Evolutionary conservation across 2,113 vertebrate species (phyloP).

Genomic region (Thalassoma bifasciatum): DNA sequence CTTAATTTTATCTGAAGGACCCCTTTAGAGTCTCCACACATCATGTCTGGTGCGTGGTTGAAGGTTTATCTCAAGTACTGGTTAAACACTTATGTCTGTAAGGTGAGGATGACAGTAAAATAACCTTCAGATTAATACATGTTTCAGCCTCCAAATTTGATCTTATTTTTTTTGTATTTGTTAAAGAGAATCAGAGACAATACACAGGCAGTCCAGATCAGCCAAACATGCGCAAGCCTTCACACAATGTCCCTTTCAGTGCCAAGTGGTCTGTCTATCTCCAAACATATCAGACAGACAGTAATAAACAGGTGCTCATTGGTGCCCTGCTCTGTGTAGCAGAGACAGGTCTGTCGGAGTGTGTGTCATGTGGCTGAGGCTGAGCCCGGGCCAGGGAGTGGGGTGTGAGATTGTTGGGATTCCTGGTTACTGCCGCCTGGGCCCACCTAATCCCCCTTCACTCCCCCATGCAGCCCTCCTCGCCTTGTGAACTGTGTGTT

Average conservation of each 20-base stretch:
- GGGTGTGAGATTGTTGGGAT: constrained; percentile 82
- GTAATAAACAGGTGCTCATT: constrained; percentile 75
- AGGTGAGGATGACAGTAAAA: background rate
- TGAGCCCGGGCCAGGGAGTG: constrained; percentile 68
- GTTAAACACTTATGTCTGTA: constrained; percentile 1
- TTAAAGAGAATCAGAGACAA: constrained; percentile 15
- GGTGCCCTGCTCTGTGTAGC: constrained; percentile 45
- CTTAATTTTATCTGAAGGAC: no score
- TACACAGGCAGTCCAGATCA: constrained; percentile 3
- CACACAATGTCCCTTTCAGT: constrained; percentile 49
- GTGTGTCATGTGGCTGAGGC: constrained; percentile 77
- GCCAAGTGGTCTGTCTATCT: constrained; percentile 49
- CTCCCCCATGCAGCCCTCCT: constrained; percentile 64
- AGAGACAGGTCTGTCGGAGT: constrained; percentile 64
- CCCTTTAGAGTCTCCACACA: no score
- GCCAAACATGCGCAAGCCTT: constrained; percentile 43
- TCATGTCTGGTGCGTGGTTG: no score
- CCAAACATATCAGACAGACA: constrained; percentile 57
- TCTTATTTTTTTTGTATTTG: constrained; percentile 1
- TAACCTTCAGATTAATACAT: no score
- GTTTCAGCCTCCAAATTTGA: background rate
- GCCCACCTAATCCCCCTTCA: constrained; percentile 76
- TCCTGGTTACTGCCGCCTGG: constrained; percentile 79
- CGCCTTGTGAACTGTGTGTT: constrained; percentile 66
- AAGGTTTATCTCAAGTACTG: no score